These are phyloP conservation scores for Brenthis ino DNA, from an alignment of 2,888 invertebrate species.

Conservation along the genomic window DNA sequence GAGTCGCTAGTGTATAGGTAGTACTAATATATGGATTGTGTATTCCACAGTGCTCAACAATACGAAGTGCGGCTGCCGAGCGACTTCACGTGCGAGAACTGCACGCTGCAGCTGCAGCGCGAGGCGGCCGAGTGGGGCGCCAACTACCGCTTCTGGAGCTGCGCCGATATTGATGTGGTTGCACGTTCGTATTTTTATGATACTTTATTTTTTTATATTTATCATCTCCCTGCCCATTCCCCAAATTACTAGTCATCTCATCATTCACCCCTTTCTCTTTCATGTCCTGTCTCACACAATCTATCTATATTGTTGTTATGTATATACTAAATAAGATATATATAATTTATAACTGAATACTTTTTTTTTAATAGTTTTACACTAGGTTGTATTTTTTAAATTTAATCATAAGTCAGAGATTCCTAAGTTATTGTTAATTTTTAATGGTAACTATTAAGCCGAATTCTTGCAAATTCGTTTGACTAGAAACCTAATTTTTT, in stretches of 20 bases:
- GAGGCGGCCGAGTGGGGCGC: slow-evolving; percentile 95
- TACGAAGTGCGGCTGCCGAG: slow-evolving; percentile 90
- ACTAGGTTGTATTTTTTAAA: no score
- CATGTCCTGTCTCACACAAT: no score
- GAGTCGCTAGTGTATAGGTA: no score
- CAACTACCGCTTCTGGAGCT: slow-evolving; percentile 96
- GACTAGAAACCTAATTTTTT: no score
- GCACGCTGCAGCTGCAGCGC: slow-evolving; percentile 93
- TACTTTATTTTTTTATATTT: no score
- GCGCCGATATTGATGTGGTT: slow-evolving; percentile 95
- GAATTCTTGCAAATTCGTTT: no score
- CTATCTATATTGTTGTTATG: background rate
- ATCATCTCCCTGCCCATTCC: no score
- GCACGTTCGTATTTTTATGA: slow-evolving; percentile 68
- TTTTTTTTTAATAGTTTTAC: no score
- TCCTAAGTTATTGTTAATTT: background rate
- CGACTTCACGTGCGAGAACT: slow-evolving; percentile 91
- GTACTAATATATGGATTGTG: slow-evolving; percentile 35
- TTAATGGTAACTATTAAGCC: no score
- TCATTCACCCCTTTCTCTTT: no score
- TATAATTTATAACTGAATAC: no score
- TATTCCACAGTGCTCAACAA: slow-evolving; percentile 87
- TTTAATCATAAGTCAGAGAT: background rate
- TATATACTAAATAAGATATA: background rate
- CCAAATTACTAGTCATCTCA: no score